These are phyloP conservation scores for Brevipalpus yothersi DNA, from an alignment of 1,140 invertebrate species.

Conservation along the genomic window DNA sequence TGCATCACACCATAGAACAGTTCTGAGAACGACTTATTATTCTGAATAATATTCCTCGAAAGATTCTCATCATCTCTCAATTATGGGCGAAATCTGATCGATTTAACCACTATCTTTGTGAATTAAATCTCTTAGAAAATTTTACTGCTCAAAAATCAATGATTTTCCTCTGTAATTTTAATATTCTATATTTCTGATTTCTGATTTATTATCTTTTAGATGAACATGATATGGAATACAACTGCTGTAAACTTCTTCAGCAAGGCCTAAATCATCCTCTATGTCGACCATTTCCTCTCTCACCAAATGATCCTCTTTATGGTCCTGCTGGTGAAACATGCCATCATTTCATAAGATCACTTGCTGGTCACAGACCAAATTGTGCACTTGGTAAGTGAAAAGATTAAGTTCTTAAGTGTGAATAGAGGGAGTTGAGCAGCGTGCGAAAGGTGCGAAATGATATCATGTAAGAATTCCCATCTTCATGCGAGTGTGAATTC, in stretches of 20 bases:
- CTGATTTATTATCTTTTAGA: neutral
- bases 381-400: constrained; percentile 23
- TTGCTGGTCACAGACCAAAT: constrained; percentile 22
- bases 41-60: too few relatives aligned
- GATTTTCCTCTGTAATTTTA: neutral
- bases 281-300: neutral
- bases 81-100: too few relatives aligned
- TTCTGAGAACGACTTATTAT: too few relatives aligned
- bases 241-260: constrained; percentile 8
- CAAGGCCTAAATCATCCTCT: neutral
- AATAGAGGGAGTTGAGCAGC: too few relatives aligned
- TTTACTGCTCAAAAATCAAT: neutral
- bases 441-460: too few relatives aligned
- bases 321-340: constrained; percentile 20
- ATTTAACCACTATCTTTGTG: too few relatives aligned
- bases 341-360: constrained; percentile 22
- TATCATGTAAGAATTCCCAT: too few relatives aligned
- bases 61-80: too few relatives aligned
- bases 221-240: constrained; percentile 7
- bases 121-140: too few relatives aligned
- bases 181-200: neutral
- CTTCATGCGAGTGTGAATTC: too few relatives aligned
- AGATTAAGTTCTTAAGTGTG: too few relatives aligned
- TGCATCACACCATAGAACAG: too few relatives aligned
- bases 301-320: constrained; percentile 67